Evolutionary conservation across 2,113 vertebrate species (phyloP).

Genomic region (Numenius arquata): DNA sequence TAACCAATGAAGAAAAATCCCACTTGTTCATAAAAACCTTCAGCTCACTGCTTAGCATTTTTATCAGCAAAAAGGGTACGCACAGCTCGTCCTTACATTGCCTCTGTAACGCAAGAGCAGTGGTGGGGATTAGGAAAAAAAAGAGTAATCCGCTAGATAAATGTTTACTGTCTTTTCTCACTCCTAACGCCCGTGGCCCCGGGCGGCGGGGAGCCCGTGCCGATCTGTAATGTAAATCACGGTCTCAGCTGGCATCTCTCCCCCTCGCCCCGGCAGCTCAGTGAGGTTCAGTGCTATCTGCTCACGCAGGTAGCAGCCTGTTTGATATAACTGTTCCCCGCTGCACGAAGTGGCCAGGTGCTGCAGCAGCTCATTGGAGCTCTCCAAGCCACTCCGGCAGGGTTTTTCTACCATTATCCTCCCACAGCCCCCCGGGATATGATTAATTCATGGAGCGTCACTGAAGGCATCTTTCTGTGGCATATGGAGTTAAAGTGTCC

Average conservation of each 20-base stretch:
- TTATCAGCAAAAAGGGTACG: background rate
- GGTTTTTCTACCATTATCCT: conserved; percentile 61
- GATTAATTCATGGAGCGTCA: conserved; percentile 71
- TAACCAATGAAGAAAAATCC: background rate
- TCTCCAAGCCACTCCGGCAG: conserved; percentile 5
- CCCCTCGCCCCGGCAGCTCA: background rate
- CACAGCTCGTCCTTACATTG: background rate
- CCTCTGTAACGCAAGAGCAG: background rate
- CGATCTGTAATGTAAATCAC: background rate
- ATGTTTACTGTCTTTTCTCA: conserved; percentile 15
- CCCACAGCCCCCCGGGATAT: conserved; percentile 46
- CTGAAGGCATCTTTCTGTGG: conserved; percentile 62
- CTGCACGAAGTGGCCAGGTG: conserved; percentile 46
- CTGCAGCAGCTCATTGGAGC: conserved; percentile 45
- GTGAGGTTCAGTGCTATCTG: background rate
- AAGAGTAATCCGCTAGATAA: background rate
- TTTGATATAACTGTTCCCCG: conserved; percentile 20
- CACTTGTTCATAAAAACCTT: background rate
- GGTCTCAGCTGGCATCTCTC: background rate
- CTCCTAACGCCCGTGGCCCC: background rate
- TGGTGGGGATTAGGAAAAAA: background rate
- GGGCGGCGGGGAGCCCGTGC: background rate
- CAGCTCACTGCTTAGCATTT: background rate
- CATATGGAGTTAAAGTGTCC: conserved; percentile 67
- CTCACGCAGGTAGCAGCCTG: background rate